Evolutionary conservation across 2,113 vertebrate species (phyloP).

Genomic region (Cyprinodon variegatus): DNA sequence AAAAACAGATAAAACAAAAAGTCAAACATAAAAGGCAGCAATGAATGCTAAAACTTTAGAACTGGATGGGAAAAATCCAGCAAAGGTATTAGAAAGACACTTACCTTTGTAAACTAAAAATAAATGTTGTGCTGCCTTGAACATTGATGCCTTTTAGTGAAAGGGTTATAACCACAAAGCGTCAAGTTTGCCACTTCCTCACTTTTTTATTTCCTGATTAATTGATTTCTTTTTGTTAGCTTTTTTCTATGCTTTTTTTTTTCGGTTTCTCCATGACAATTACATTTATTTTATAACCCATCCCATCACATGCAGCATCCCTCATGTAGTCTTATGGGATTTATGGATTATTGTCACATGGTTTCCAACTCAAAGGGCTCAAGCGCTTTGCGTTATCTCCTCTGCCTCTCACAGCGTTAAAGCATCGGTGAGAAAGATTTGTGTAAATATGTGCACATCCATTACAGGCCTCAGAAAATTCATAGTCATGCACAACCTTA

Average conservation of each 20-base stretch:
- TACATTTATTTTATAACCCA: neutral
- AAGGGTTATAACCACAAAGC: neutral
- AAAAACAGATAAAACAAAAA: neutral
- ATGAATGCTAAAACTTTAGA: neutral
- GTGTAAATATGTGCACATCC: constrained; percentile 19
- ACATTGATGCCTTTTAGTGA: neutral
- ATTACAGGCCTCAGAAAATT: constrained; percentile 28
- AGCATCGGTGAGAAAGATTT: constrained; percentile 5
- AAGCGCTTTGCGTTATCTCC: constrained; percentile 23
- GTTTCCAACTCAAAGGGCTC: constrained; percentile 13
- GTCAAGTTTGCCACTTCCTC: no score
- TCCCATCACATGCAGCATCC: constrained; percentile 4
- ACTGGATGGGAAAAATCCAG: neutral
- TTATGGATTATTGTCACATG: constrained; percentile 21
- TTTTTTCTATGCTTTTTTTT: neutral
- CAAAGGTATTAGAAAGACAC: neutral
- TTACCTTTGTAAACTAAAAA: neutral
- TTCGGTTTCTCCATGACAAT: neutral
- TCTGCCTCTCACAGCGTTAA: neutral
- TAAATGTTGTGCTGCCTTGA: neutral
- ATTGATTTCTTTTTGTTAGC: no score
- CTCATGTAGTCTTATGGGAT: constrained; percentile 10
- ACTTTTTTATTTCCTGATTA: no score
- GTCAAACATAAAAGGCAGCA: neutral
- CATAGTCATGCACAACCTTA: constrained; percentile 10